Conservation (phyloP, 1,140 invertebrate genomes). For the Melipona quadrifasciata region DNA sequence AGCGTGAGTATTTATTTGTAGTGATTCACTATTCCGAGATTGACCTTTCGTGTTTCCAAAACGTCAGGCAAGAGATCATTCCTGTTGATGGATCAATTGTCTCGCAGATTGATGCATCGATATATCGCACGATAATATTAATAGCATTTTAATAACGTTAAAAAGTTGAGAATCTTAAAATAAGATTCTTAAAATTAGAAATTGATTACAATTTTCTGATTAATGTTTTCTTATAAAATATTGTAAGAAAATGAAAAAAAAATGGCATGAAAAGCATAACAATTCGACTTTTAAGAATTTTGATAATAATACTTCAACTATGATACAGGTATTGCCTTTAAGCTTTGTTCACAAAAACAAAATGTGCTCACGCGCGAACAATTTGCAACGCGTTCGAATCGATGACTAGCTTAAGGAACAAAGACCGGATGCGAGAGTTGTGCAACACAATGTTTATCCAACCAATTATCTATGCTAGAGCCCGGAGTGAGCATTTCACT, state of each 20-base stretch:
- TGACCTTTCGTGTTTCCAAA: constrained; percentile 60
- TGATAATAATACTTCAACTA: neutral
- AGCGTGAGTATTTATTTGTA: constrained; percentile 34
- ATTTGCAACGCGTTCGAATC: neutral
- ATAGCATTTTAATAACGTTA: neutral
- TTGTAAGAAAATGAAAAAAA: too few species aligned
- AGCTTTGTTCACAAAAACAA: constrained; percentile 9
- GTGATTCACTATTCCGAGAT: constrained; percentile 66
- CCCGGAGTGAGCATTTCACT: constrained; percentile 71
- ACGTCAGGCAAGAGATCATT: constrained; percentile 32
- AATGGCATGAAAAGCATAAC: neutral
- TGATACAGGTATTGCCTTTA: neutral
- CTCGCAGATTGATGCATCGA: neutral
- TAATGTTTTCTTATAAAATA: neutral
- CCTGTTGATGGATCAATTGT: constrained; percentile 13
- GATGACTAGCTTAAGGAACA: constrained; percentile 58
- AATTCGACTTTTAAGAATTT: neutral
- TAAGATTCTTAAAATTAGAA: too few species aligned
- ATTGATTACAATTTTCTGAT: too few species aligned
- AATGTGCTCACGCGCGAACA: constrained; percentile 2
- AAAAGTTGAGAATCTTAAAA: neutral
- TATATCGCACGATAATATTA: neutral
- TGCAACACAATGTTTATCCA: constrained; percentile 72
- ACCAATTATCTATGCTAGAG: constrained; percentile 72
- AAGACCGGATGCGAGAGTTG: constrained; percentile 74